Conservation (phyloP, 64 coral and sea anemone species). For the Dendrophyllia cribrosa region DNA sequence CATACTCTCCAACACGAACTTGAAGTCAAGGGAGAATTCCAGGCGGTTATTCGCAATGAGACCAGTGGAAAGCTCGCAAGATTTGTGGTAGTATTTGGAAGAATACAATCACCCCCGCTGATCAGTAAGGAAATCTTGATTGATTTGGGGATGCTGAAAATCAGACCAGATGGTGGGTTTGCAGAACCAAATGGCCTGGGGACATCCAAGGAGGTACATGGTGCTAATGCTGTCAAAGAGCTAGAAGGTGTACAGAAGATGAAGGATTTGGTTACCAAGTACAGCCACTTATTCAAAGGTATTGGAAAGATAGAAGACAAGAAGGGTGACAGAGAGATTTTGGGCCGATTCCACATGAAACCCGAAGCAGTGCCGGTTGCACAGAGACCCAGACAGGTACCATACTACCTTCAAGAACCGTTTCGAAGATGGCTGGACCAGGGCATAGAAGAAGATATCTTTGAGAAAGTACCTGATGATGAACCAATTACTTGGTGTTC, state of each 20-base stretch:
- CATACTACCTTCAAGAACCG: conserved; percentile 61
- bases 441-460: conserved; percentile 49
- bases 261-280: not conserved
- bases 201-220: not conserved
- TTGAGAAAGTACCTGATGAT: conserved; percentile 60
- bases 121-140: conserved; percentile 62
- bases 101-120: conserved; percentile 64
- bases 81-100: conserved; percentile 55
- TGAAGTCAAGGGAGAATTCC: conserved; percentile 67
- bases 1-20: too few species aligned
- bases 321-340: not conserved
- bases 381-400: conserved; percentile 52
- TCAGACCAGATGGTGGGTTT: conserved; percentile 61
- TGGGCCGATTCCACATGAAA: conserved; percentile 34
- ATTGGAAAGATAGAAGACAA: conserved; percentile 40
- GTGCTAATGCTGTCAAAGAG: not conserved
- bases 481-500: too few species aligned
- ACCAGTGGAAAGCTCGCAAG: conserved; percentile 37
- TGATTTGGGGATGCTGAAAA: conserved; percentile 70
- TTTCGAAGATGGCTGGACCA: conserved; percentile 59
- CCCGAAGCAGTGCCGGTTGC: conserved; percentile 44
- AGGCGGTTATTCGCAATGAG: conserved; percentile 30
- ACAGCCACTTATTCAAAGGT: conserved; percentile 5
- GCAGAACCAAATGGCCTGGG: conserved; percentile 45
- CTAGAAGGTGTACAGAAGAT: not conserved